phyloP scores from a whole-genome alignment of 2,888 invertebrate genomes.

The Clivina fossor region DNA sequence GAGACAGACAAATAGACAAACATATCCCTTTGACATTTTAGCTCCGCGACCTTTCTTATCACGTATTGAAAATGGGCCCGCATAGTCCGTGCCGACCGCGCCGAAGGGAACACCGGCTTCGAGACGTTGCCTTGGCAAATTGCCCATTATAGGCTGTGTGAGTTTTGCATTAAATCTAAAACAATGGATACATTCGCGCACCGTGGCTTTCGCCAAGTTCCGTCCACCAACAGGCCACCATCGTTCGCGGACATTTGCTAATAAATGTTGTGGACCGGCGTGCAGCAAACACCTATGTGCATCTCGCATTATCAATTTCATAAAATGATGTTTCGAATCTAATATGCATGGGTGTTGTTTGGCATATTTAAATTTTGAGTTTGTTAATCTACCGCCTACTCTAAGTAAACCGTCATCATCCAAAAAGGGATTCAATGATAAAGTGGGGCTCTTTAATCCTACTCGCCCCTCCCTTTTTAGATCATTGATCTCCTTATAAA shows the following conservation, averaged over 20 bases:
- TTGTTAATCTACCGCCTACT: slow-evolving; percentile 1
- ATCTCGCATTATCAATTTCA: slow-evolving; percentile 1
- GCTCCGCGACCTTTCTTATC: slow-evolving; percentile 27
- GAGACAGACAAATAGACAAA: slow-evolving; percentile 32
- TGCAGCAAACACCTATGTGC: slow-evolving; percentile 12
- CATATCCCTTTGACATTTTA: slow-evolving; percentile 27
- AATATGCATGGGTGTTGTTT: background rate
- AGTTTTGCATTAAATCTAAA: slow-evolving; percentile 4
- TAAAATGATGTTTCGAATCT: background rate
- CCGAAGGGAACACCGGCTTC: slow-evolving; percentile 14
- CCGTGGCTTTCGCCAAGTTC: slow-evolving; percentile 17
- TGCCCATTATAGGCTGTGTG: slow-evolving; percentile 37
- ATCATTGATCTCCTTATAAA: background rate
- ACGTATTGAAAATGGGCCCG: slow-evolving; percentile 33
- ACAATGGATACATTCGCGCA: slow-evolving; percentile 29
- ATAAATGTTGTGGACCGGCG: slow-evolving; percentile 19
- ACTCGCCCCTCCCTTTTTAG: background rate
- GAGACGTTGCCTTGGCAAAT: slow-evolving; percentile 34
- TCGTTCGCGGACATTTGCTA: slow-evolving; percentile 14
- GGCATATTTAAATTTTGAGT: background rate
- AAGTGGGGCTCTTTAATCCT: background rate
- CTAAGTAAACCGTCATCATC: background rate
- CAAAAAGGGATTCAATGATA: slow-evolving; percentile 6
- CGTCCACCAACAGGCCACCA: slow-evolving; percentile 36
- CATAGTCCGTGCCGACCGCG: slow-evolving; percentile 31